Base-by-base conservation (phyloP, 2,113 vertebrate genomes). In the Tragelaphus buxtoni region DNA sequence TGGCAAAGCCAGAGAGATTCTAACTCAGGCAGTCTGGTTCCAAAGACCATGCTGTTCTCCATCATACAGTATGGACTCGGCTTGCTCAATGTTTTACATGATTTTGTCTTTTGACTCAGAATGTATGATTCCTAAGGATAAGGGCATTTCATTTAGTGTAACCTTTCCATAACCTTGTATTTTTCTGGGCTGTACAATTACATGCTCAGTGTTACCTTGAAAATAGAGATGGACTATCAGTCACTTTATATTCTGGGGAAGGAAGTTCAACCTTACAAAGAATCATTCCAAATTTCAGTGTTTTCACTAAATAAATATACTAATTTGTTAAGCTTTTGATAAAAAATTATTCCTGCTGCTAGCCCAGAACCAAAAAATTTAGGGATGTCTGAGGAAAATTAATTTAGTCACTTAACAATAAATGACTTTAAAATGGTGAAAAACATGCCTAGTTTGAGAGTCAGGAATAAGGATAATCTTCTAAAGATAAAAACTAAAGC, bases 401-500 rank as follows among this genome's bases (percentile, higher is more conserved):
- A 51, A 82, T 56, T 65, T 86, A 79, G 81, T 80, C 60, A 85
- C 39, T 94, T 95, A 93, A 89, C n/a, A 96, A 81, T n/a, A 87
- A 60, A 91, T 42, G 24, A 85, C 30, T 55, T 77, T 88, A 63
- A 80, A 79, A 83, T 39, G 47, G 58, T 2, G 16, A 9, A 60
- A 49, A 81, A 82, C 69, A 81, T 79, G 32, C 5, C 24, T 77
- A 80, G 32, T 61, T 88, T 92, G 72, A 93, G 22, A 97, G 58
- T 92, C 30, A 93, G 42, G 77, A 87, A 92, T 53, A 81, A 55
- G 24, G 69, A 80, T 82, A 83, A 82, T 90, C 58, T 95, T 93
- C 91, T 56, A 90, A 94, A 85, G 81, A 90, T 72, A 90, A 96
- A 97, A 96, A 92, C 65, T 86, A 92, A 96, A 81, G 55, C 32